Evolutionary conservation across 2,888 invertebrate species (phyloP).

Genomic region (Chouioia cunea): DNA sequence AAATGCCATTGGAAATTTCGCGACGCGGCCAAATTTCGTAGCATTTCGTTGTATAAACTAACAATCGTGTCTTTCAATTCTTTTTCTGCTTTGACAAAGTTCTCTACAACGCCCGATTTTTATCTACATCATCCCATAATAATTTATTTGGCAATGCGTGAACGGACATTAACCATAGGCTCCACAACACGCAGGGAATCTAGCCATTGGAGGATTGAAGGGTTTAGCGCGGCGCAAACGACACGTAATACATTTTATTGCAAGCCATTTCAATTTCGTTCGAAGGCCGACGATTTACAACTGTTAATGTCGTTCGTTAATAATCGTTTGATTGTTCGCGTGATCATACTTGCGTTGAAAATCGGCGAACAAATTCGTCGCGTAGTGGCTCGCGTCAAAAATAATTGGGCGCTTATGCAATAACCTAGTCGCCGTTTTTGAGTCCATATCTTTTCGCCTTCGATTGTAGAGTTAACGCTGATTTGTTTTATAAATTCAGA

Average conservation of each 20-base stretch:
- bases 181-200: background rate
- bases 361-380: background rate
- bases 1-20: too few species aligned
- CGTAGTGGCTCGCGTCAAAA: background rate
- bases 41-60: too few species aligned
- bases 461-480: background rate
- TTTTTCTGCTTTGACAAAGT: constrained; percentile 11
- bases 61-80: too few species aligned
- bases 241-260: background rate
- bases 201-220: background rate
- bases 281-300: constrained; percentile 1
- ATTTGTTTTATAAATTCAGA: background rate
- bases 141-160: constrained; percentile 7
- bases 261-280: background rate
- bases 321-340: constrained; percentile 14
- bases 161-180: background rate
- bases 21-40: too few species aligned
- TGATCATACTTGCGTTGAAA: constrained; percentile 9
- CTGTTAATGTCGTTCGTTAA: background rate
- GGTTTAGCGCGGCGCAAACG: background rate
- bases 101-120: constrained; percentile 25
- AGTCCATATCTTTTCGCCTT: background rate
- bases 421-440: too few species aligned
- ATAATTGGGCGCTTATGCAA: background rate
- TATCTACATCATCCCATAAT: constrained; percentile 1